Conservation (phyloP, 2,797 vertebrate genomes). For the Centroberyx gerrardi region DNA sequence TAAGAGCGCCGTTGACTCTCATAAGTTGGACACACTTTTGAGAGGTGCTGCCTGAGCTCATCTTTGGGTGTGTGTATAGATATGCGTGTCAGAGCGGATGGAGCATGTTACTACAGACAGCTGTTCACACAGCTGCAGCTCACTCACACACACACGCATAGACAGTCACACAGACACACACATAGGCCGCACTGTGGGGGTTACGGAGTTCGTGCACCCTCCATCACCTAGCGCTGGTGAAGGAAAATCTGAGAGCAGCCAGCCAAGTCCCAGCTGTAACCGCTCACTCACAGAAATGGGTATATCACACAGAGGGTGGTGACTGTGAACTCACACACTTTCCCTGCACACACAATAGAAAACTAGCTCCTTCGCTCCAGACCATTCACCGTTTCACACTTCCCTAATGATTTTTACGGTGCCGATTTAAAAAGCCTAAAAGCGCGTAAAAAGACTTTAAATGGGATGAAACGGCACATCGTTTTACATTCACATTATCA, state of each 20-base stretch:
- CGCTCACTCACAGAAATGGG: constrained; percentile 57
- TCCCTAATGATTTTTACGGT: constrained; percentile 55
- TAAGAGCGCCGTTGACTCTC: constrained; percentile 34
- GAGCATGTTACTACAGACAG: constrained; percentile 73
- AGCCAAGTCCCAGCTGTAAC: constrained; percentile 66
- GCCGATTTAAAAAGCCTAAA: constrained; percentile 47
- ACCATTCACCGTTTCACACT: constrained; percentile 45
- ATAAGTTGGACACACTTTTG: constrained; percentile 40
- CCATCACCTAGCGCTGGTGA: constrained; percentile 56
- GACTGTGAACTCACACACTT: constrained; percentile 37
- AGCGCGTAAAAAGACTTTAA: constrained; percentile 29
- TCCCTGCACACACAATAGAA: constrained; percentile 38
- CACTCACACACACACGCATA: constrained; percentile 17
- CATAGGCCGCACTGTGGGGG: constrained; percentile 43
- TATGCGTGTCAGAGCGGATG: constrained; percentile 44
- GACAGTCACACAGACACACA: constrained; percentile 6
- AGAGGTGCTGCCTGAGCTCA: constrained; percentile 57
- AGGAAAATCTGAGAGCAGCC: constrained; percentile 40
- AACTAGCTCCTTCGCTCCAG: constrained; percentile 36
- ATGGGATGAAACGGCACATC: constrained; percentile 49
- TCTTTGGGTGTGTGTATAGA: constrained; percentile 33
- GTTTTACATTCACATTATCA: constrained; percentile 22
- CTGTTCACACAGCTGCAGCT: constrained; percentile 77
- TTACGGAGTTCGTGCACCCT: constrained; percentile 68
- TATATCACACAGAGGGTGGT: constrained; percentile 50